A percentile compares a stretch with the other conserved stretches of the same genome.
phyloP scores from a whole-genome alignment of 2,888 invertebrate genomes.

The Pheosia gnoma region DNA sequence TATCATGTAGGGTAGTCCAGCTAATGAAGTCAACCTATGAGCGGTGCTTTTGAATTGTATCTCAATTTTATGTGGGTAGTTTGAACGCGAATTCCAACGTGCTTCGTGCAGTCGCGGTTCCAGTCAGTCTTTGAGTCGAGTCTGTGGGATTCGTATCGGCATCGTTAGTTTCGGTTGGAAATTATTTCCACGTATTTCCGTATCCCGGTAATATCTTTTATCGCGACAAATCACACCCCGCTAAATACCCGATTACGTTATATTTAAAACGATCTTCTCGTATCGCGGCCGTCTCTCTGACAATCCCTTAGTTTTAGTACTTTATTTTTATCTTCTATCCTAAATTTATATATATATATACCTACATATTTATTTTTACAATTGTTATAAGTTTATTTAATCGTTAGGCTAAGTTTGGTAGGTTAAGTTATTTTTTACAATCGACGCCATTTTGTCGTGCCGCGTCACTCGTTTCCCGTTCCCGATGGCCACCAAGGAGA shows the following conservation, averaged over 20 bases:
- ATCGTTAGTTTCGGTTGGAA: slow-evolving; percentile 46
- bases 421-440: slow-evolving; percentile 45
- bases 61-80: slow-evolving; percentile 52
- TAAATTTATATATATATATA: slow-evolving; percentile 34
- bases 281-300: slow-evolving; percentile 52
- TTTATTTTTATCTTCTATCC: slow-evolving; percentile 44
- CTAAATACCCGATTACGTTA: not conserved
- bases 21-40: not conserved
- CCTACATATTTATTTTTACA: slow-evolving; percentile 40
- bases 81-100: slow-evolving; percentile 18
- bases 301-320: slow-evolving; percentile 44
- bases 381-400: slow-evolving; percentile 43
- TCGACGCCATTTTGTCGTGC: slow-evolving; percentile 68
- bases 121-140: slow-evolving; percentile 66
- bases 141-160: slow-evolving; percentile 52
- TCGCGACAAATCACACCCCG: not conserved
- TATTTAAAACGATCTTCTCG: slow-evolving; percentile 15
- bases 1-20: slow-evolving; percentile 20
- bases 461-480: slow-evolving; percentile 38
- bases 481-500: slow-evolving; percentile 65
- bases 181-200: slow-evolving; percentile 30
- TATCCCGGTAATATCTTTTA: not conserved
- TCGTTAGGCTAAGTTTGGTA: slow-evolving; percentile 37
- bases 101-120: slow-evolving; percentile 16
- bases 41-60: slow-evolving; percentile 3